A percentile compares a stretch with the other conserved stretches of the same genome.
Conservation (phyloP, 92 coral and sea anemone genomes). For the Phenganax marumi region DNA sequence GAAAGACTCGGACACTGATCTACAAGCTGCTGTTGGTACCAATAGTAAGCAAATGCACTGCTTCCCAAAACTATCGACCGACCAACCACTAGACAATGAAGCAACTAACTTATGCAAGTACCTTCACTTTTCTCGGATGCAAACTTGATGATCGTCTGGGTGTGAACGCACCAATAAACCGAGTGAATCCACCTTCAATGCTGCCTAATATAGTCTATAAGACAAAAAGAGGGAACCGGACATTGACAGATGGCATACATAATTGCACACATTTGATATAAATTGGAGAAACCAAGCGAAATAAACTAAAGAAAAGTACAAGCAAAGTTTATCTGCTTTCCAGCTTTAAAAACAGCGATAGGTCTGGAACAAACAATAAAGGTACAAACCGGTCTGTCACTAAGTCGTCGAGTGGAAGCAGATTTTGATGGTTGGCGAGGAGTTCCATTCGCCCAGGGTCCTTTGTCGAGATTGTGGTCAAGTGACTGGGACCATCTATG, state of each 20-base stretch:
- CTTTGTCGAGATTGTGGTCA: constrained; percentile 78
- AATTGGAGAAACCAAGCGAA: too few species aligned
- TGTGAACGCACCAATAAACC: constrained; percentile 88
- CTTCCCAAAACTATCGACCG: not conserved
- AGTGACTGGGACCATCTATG: constrained; percentile 80
- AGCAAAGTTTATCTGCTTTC: not conserved
- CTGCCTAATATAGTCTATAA: constrained; percentile 75
- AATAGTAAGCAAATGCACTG: too few species aligned
- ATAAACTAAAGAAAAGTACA: too few species aligned
- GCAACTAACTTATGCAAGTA: constrained; percentile 21
- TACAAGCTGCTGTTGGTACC: too few species aligned
- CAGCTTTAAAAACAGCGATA: not conserved
- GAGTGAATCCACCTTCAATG: constrained; percentile 86
- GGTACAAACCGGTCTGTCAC: constrained; percentile 34
- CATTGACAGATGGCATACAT: too few species aligned
- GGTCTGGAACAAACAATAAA: not conserved
- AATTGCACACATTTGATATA: too few species aligned
- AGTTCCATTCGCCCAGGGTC: constrained; percentile 65
- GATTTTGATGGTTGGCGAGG: constrained; percentile 73
- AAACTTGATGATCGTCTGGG: constrained; percentile 68
- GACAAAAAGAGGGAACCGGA: not conserved
- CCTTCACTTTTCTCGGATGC: constrained; percentile 97
- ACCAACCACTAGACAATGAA: not conserved
- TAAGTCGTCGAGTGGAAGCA: constrained; percentile 66
- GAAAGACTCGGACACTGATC: too few species aligned